Evolutionary conservation across 92 coral and sea anemone species (phyloP).

Genomic region (Phenganax marumi): DNA sequence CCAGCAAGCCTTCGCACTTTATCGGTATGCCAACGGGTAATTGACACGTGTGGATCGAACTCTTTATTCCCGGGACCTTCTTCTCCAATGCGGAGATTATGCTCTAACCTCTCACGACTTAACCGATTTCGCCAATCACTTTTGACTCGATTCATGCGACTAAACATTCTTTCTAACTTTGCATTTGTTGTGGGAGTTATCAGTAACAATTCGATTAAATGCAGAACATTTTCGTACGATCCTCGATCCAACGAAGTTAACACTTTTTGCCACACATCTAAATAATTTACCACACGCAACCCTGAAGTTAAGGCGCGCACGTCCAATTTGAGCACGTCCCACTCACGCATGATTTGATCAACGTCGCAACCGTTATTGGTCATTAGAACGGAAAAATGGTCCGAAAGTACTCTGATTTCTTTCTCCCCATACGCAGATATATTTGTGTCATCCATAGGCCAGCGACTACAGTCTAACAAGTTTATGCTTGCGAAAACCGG

Average conservation of each 20-base stretch:
- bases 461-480: neutral
- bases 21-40: neutral
- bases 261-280: neutral
- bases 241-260: neutral
- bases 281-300: neutral
- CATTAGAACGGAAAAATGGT: neutral
- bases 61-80: neutral
- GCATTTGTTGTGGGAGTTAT: constrained; percentile 15
- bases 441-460: neutral
- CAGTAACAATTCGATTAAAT: constrained; percentile 3
- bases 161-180: constrained; percentile 19
- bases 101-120: neutral
- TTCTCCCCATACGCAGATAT: neutral
- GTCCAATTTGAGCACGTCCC: neutral
- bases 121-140: constrained; percentile 9
- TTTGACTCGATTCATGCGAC: constrained; percentile 10
- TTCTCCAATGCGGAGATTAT: constrained; percentile 19
- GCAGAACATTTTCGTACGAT: neutral
- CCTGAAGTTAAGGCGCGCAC: neutral
- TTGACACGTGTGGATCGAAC: neutral
- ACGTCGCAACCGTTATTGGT: constrained; percentile 2
- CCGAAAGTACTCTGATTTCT: neutral
- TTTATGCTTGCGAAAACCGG: neutral
- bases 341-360: neutral
- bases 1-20: neutral